Percentiles rank a stretch among this genome's conserved stretches.
Conservation (phyloP, 2,113 vertebrate genomes). For the Uropsilus gracilis region DNA sequence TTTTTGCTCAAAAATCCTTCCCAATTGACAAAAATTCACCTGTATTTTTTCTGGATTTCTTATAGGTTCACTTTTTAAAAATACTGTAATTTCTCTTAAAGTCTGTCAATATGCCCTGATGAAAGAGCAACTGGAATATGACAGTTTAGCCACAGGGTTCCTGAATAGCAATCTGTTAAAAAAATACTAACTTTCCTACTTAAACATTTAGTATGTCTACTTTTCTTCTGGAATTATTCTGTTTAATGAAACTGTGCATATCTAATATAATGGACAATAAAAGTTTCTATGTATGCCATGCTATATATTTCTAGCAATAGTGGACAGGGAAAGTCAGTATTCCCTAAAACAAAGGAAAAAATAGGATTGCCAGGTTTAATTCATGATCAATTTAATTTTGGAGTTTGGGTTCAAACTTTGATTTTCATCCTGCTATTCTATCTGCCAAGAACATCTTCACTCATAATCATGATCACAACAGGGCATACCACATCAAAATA, state of each 20-base stretch:
- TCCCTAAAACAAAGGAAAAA: neutral
- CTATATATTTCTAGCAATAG: neutral
- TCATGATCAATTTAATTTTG: neutral
- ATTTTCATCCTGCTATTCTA: slow-evolving; percentile 23
- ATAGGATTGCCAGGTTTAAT: neutral
- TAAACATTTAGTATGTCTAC: neutral
- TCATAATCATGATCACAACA: neutral
- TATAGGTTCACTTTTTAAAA: neutral
- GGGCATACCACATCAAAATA: neutral
- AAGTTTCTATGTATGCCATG: neutral
- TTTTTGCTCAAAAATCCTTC: slow-evolving; percentile 42
- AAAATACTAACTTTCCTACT: neutral
- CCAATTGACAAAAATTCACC: neutral
- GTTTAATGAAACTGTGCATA: neutral
- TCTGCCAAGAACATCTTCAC: slow-evolving; percentile 14
- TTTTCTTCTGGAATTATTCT: slow-evolving; percentile 15
- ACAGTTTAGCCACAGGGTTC: neutral
- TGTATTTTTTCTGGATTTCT: slow-evolving; percentile 4
- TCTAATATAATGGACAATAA: slow-evolving; percentile 2
- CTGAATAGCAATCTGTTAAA: neutral
- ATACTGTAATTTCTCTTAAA: slow-evolving; percentile 35
- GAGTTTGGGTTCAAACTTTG: neutral
- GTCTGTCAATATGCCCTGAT: neutral
- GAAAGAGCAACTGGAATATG: neutral
- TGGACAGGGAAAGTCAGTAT: neutral